A percentile compares a stretch with the other conserved stretches of the same genome.
phyloP scores from a whole-genome alignment of 1,140 invertebrate genomes.

The Saccostrea echinata region DNA sequence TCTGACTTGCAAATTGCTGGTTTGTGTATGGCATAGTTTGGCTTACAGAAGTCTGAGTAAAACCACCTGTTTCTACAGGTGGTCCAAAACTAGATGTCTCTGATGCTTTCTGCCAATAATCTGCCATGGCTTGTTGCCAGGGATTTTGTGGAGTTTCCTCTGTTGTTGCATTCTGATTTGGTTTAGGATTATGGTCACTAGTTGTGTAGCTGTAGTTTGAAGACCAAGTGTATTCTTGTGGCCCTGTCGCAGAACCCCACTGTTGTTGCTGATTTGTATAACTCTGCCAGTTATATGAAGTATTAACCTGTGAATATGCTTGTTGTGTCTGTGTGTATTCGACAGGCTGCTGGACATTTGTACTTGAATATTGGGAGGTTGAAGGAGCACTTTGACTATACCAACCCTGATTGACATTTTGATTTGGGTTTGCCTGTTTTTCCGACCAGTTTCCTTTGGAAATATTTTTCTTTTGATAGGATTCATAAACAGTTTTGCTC shows the following conservation, averaged over 20 bases:
- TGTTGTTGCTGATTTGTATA: constrained; percentile 1
- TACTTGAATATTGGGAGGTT: neutral
- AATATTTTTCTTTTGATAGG: neutral
- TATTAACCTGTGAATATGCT: neutral
- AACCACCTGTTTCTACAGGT: neutral
- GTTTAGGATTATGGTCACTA: neutral
- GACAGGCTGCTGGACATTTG: neutral
- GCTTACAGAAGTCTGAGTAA: neutral
- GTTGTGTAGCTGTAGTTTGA: neutral
- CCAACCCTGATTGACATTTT: neutral
- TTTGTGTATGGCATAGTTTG: neutral
- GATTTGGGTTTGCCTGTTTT: neutral
- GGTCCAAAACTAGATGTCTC: neutral
- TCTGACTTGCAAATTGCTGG: neutral
- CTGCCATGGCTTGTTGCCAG: neutral
- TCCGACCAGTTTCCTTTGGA: neutral
- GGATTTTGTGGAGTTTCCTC: neutral
- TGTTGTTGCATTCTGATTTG: neutral
- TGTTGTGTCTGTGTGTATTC: neutral
- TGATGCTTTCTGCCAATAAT: constrained; percentile 5
- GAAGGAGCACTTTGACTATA: neutral
- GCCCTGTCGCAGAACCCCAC: neutral
- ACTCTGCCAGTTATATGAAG: neutral
- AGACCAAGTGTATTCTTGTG: neutral
- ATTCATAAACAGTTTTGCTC: constrained; percentile 15